Conservation (phyloP, 35 echinoderm and acorn worm genomes). For the Apostichopus parvimensis region DNA sequence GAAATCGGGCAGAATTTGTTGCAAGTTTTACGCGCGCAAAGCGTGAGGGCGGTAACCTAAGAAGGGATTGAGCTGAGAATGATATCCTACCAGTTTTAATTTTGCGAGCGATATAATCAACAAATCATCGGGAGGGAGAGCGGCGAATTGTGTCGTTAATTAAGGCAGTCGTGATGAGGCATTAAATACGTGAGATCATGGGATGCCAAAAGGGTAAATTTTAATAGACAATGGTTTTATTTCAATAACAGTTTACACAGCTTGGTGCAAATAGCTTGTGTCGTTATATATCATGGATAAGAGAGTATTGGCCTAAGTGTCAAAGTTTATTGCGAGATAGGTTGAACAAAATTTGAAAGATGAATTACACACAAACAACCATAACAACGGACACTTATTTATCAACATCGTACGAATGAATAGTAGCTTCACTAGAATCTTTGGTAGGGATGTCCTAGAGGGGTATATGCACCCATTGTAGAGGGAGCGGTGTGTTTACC, state of each 20-base stretch:
- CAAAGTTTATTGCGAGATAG: too few species aligned
- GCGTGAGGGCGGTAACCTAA: slow-evolving; percentile 25
- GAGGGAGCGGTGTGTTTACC: too few species aligned
- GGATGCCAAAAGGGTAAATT: slow-evolving; percentile 8
- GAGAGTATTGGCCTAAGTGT: too few species aligned
- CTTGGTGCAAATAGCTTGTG: not conserved
- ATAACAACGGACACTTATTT: too few species aligned
- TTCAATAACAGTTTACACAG: not conserved
- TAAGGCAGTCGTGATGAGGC: not conserved
- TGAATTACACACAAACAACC: too few species aligned
- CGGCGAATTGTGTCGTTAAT: slow-evolving; percentile 21
- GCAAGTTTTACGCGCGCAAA: slow-evolving; percentile 16
- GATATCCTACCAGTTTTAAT: not conserved
- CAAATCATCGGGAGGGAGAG: slow-evolving; percentile 9
- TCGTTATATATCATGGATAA: too few species aligned
- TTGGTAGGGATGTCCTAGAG: too few species aligned
- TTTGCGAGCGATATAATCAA: slow-evolving; percentile 28
- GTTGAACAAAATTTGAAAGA: too few species aligned
- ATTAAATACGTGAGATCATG: not conserved
- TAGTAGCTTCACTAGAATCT: too few species aligned
- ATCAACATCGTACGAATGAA: too few species aligned
- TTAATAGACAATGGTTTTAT: slow-evolving; percentile 11
- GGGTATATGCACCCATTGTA: too few species aligned
- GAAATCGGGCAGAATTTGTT: slow-evolving; percentile 37
- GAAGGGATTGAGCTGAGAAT: not conserved